A percentile compares a stretch with the other conserved stretches of the same genome.
phyloP scores from a whole-genome alignment of 2,797 vertebrate genomes.

The Prunella strophiata region DNA sequence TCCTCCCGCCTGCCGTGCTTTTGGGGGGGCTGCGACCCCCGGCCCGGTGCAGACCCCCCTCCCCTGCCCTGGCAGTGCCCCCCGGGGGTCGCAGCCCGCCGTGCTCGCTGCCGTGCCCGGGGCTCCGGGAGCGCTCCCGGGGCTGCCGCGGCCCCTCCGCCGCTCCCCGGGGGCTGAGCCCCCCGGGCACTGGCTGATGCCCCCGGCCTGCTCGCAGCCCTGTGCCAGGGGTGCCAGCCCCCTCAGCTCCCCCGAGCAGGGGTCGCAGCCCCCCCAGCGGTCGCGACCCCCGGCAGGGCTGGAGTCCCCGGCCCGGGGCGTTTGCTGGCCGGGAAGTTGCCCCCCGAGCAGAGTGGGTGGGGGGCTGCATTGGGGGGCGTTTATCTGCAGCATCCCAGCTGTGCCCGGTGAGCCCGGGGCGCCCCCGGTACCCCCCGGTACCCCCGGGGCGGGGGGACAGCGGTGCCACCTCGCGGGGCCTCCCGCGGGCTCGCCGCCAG shows the following conservation, averaged over 20 bases:
- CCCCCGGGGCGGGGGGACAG: rapidly evolving
- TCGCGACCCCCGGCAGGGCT: not conserved
- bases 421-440: not conserved
- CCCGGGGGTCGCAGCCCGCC: not conserved
- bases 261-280: not conserved
- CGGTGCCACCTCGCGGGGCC: not conserved
- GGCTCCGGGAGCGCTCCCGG: not conserved
- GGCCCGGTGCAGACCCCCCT: too few species aligned
- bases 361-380: not conserved
- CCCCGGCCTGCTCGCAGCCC: not conserved
- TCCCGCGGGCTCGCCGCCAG: not conserved
- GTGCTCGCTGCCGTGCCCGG: not conserved
- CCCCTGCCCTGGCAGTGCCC: rapidly evolving
- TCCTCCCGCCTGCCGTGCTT: not conserved
- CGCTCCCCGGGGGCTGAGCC: not conserved
- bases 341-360: not conserved
- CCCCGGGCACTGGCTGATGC: rapidly evolving
- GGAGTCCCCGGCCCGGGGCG: not conserved
- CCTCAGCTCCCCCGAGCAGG: not conserved
- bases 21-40: too few species aligned
- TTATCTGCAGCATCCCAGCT: not conserved
- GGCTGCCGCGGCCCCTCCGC: not conserved
- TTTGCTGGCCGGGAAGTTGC: not conserved
- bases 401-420: not conserved
- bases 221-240: not conserved